Base-by-base conservation (phyloP, 2,113 vertebrate genomes). In the Axis porcinus region DNA sequence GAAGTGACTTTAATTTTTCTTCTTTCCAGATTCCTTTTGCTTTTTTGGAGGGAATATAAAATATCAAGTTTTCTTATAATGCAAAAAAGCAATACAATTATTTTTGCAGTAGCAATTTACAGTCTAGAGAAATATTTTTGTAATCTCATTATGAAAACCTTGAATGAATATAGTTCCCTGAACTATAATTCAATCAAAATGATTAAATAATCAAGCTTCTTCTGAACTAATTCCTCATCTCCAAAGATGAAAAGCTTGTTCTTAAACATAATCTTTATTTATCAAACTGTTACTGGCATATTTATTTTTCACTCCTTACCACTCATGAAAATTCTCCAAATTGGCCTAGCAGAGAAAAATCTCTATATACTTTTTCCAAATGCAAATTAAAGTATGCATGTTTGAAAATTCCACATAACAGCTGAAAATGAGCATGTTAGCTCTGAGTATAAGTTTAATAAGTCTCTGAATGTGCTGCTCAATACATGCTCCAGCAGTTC, bases 381-480 rank as follows among this genome's bases (percentile, higher is more conserved):
- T 87, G 78, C 47, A 95, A 97, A 91, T 52, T 54, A 58, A 91
- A 62, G 25, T 36, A 60, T 8, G 11, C 28, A 55, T 88, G 84
- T 85, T 95, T 67, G 11, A 93, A 74, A 89, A 86, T 88, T 90
- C 57, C 36, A 91, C 16, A 93, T 1, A 88, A 58, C 52, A 76
- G 54, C 82, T 91, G 33, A 96, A 90, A 93, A 87, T 58, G 55
- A 91, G 62, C 82, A 95, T 93, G 95, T 78, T 54, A 84, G 21
- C 43, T 91, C 50, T 70, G 84, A 79, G 47, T 17, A 58, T 36
- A 92, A 33, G 16, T 47, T 93, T 19, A 83, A 23, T 64, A 67
- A 78, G 58, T 93, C 62, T 78, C 7, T 43, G 33, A 2, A 94
- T 76, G 86, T 94, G n/a, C 76, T 94, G 28, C 33, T 84, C 33